A percentile compares a stretch with the other conserved stretches of the same genome.
These are phyloP conservation scores for Pyxicephalus adspersus DNA, from an alignment of 2,113 vertebrate species.

Conservation along the genomic window DNA sequence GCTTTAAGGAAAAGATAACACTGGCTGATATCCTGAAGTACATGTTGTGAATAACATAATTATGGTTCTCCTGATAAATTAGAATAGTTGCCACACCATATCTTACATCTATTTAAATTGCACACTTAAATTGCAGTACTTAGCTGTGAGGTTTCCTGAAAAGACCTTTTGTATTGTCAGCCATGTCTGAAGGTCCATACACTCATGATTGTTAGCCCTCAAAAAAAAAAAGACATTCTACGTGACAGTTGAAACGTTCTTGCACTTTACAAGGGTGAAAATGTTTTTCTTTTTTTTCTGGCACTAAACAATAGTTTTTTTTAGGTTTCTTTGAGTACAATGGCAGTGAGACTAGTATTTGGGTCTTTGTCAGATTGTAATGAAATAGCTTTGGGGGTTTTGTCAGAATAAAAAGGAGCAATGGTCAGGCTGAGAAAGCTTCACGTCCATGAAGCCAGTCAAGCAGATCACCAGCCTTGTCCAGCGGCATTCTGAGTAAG, in stretches of 20 bases:
- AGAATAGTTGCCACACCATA: too few relatives aligned
- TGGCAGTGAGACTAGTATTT: slow-evolving; percentile 53
- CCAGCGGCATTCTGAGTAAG: slow-evolving; percentile 58
- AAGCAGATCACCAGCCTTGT: slow-evolving; percentile 64
- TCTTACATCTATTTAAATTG: too few relatives aligned
- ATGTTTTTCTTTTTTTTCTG: slow-evolving; percentile 4
- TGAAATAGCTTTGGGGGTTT: slow-evolving; percentile 67
- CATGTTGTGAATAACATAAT: too few relatives aligned
- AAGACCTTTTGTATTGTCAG: slow-evolving; percentile 62
- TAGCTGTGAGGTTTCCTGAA: slow-evolving; percentile 52
- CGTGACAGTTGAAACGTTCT: slow-evolving; percentile 62
- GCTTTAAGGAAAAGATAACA: too few relatives aligned
- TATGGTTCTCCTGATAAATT: too few relatives aligned
- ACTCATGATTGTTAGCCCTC: slow-evolving; percentile 65
- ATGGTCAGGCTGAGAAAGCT: slow-evolving; percentile 55
- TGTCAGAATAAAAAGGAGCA: slow-evolving; percentile 54
- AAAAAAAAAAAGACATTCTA: slow-evolving; percentile 60
- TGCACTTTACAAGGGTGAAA: slow-evolving; percentile 39
- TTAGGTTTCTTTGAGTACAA: slow-evolving; percentile 55
- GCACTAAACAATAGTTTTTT: slow-evolving; percentile 50
- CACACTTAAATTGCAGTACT: too few relatives aligned
- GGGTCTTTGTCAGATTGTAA: slow-evolving; percentile 65
- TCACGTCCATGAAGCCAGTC: slow-evolving; percentile 69
- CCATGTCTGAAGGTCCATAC: slow-evolving; percentile 57
- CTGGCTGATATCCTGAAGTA: too few relatives aligned